A percentile compares a stretch with the other conserved stretches of the same genome.
Evolutionary conservation across 2,888 invertebrate species (phyloP).

Genomic region (Agonum fuliginosum): DNA sequence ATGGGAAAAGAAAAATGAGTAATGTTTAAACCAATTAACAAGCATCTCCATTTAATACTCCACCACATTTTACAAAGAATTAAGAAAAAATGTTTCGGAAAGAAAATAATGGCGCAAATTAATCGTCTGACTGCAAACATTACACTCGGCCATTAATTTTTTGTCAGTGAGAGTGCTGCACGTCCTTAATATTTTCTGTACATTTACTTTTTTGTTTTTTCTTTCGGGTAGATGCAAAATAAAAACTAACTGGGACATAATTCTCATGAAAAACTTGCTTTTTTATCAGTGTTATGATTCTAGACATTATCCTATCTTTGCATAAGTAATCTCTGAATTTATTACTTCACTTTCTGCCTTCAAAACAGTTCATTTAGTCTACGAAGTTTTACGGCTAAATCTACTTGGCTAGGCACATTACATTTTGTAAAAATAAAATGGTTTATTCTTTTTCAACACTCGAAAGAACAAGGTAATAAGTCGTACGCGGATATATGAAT

Average conservation of each 20-base stretch:
- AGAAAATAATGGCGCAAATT: constrained; percentile 14
- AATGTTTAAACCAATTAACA: constrained; percentile 35
- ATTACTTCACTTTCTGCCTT: constrained; percentile 17
- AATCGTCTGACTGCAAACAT: constrained; percentile 32
- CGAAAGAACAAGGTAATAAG: no score
- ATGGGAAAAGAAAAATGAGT: constrained; percentile 2
- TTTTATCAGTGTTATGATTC: constrained; percentile 17
- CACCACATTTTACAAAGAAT: not conserved
- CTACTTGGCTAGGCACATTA: no score
- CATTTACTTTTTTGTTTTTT: constrained; percentile 20
- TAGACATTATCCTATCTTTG: constrained; percentile 19
- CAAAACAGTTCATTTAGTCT: constrained; percentile 6
- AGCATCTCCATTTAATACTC: constrained; percentile 27
- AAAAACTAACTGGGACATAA: constrained; percentile 11
- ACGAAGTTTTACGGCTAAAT: not conserved
- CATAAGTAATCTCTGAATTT: constrained; percentile 32
- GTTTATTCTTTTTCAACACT: no score
- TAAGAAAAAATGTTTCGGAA: not conserved
- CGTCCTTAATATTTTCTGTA: constrained; percentile 30
- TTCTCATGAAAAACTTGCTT: constrained; percentile 1
- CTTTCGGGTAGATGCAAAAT: constrained; percentile 13
- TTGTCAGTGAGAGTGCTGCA: constrained; percentile 19
- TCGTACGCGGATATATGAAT: no score
- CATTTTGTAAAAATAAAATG: no score
- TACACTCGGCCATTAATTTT: constrained; percentile 27